Evolutionary conservation across 2,797 vertebrate genomes (phyloP).

Genomic region (Gastrophryne carolinensis): DNA sequence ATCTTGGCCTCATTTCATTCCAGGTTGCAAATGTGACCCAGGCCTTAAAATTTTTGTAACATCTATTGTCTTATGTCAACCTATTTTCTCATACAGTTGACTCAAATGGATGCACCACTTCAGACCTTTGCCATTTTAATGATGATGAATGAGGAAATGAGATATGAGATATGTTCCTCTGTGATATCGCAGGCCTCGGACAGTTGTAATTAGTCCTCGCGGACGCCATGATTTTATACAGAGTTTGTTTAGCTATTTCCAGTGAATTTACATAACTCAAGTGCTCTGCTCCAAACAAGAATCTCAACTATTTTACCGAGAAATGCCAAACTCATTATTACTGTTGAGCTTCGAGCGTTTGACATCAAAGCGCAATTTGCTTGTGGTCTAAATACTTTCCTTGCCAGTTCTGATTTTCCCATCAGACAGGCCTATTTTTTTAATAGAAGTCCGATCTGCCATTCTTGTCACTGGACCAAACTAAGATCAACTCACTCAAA

Average conservation of each 20-base stretch:
- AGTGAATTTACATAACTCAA: not conserved
- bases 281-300: slow-evolving; percentile 4
- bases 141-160: not conserved
- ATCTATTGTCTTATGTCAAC: not conserved
- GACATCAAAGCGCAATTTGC: not conserved
- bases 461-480: not conserved
- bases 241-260: not conserved
- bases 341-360: not conserved
- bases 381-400: not conserved
- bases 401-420: not conserved
- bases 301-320: slow-evolving; percentile 13
- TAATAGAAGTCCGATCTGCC: not conserved
- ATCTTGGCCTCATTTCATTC: no score
- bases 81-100: no score
- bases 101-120: not conserved
- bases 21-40: no score
- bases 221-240: not conserved
- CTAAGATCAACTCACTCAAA: not conserved
- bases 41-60: no score
- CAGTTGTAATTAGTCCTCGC: not conserved
- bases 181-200: not conserved
- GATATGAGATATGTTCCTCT: no score
- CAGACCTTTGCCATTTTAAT: not conserved
- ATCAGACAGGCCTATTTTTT: slow-evolving; percentile 2
- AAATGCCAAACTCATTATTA: not conserved